Evolutionary conservation across 2,797 vertebrate species (phyloP).

Genomic region (Scarus forsteni): DNA sequence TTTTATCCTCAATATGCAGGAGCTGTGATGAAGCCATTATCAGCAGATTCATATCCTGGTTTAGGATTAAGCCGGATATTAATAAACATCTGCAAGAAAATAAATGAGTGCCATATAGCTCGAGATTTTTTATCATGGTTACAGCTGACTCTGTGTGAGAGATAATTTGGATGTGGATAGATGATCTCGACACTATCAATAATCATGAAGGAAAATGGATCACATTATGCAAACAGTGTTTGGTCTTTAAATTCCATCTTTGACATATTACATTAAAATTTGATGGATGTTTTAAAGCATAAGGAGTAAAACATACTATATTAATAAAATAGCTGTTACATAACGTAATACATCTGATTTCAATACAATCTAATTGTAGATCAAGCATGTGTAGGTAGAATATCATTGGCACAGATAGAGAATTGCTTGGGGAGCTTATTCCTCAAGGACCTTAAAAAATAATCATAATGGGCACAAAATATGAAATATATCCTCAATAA

Average conservation of each 20-base stretch:
- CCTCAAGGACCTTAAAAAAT: too few relatives aligned
- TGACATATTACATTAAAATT: neutral
- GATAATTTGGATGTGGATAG: conserved; percentile 16
- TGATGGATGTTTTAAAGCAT: neutral
- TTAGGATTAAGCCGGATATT: conserved; percentile 74
- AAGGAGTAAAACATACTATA: neutral
- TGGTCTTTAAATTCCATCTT: conserved; percentile 7
- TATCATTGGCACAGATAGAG: too few relatives aligned
- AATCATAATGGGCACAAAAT: too few relatives aligned
- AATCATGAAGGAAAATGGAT: conserved; percentile 21
- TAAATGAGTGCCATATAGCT: conserved; percentile 50
- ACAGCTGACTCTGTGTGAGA: conserved; percentile 9
- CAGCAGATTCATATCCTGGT: conserved; percentile 79
- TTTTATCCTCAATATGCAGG: conserved; percentile 46
- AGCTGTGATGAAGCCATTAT: conserved; percentile 68
- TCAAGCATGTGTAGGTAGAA: too few relatives aligned
- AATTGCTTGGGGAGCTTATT: too few relatives aligned
- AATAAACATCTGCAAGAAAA: conserved; percentile 70
- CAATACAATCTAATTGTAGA: too few relatives aligned
- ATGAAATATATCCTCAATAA: too few relatives aligned
- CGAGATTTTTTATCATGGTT: conserved; percentile 30
- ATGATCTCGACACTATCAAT: conserved; percentile 21
- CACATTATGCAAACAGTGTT: conserved; percentile 20
- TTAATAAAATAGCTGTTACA: too few relatives aligned
- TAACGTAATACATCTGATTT: too few relatives aligned